Evolutionary conservation across 2,888 invertebrate species (phyloP).

Genomic region (Pollenia labialis): DNA sequence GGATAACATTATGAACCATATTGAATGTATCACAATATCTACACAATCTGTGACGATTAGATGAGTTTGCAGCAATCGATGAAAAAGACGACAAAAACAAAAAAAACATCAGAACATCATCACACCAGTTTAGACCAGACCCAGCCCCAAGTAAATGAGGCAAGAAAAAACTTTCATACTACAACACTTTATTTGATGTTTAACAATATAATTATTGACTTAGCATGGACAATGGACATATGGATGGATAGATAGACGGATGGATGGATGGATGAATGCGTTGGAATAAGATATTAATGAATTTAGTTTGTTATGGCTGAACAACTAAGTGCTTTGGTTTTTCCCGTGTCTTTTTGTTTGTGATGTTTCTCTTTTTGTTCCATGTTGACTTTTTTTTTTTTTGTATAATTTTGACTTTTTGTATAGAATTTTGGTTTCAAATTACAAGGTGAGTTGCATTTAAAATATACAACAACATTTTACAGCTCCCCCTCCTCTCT

Average conservation of each 20-base stretch:
- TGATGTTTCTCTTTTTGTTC: conserved; percentile 76
- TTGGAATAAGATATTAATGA: conserved; percentile 32
- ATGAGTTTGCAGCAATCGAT: conserved; percentile 70
- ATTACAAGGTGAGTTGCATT: conserved; percentile 82
- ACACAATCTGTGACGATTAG: conserved; percentile 73
- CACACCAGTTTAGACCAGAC: conserved; percentile 63
- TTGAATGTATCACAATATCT: conserved; percentile 68
- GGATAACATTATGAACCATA: conserved; percentile 59
- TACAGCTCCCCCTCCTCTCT: background rate
- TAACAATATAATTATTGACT: conserved; percentile 74
- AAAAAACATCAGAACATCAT: conserved; percentile 48
- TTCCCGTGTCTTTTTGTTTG: background rate
- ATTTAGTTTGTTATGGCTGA: conserved; percentile 70
- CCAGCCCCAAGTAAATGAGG: conserved; percentile 67
- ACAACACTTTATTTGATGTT: conserved; percentile 70
- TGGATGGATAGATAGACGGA: conserved; percentile 25
- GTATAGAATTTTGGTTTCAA: conserved; percentile 81
- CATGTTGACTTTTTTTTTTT: conserved; percentile 38
- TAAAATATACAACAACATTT: conserved; percentile 32
- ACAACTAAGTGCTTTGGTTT: conserved; percentile 81
- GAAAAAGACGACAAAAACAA: conserved; percentile 39
- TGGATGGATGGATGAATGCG: conserved; percentile 10
- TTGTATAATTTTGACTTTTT: conserved; percentile 62
- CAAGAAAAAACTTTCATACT: conserved; percentile 42
- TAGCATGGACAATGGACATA: conserved; percentile 65